Percentiles rank a stretch among this genome's conserved stretches.
Conservation (phyloP, 2,888 invertebrate genomes). For the Drosophila leonis region DNA sequence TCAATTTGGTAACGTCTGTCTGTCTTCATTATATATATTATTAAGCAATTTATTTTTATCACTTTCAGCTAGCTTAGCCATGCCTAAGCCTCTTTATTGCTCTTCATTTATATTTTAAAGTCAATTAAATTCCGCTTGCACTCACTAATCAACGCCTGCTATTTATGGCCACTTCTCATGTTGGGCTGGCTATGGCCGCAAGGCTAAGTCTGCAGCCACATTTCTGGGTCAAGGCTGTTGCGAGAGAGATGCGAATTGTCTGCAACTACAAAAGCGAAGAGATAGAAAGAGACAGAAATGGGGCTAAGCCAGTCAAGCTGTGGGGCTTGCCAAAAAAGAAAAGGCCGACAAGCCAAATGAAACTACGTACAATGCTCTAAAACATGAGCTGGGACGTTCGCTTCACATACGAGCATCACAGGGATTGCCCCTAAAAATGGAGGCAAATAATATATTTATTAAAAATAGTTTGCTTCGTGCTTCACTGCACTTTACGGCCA, state of each 20-base stretch:
- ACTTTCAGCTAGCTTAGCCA: too few species aligned
- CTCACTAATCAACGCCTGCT: conserved; percentile 61
- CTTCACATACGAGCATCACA: conserved; percentile 38
- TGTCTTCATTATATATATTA: neutral
- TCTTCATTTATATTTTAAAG: conserved; percentile 37
- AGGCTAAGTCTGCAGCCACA: conserved; percentile 26
- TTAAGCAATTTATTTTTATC: neutral
- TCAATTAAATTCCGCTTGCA: conserved; percentile 51
- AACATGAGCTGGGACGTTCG: neutral
- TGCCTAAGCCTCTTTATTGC: neutral
- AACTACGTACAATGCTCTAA: conserved; percentile 49
- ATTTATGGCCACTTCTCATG: conserved; percentile 47
- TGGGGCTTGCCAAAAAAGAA: conserved; percentile 39
- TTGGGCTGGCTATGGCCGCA: conserved; percentile 16
- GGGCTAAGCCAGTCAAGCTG: conserved; percentile 10
- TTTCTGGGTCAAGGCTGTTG: conserved; percentile 61
- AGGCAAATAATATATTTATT: conserved; percentile 73
- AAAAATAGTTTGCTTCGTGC: conserved; percentile 67
- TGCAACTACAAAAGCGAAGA: conserved; percentile 6
- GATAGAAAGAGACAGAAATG: conserved; percentile 1
- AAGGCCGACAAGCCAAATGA: conserved; percentile 28
- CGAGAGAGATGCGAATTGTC: conserved; percentile 36
- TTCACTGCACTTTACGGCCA: conserved; percentile 51
- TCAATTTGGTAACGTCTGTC: neutral
- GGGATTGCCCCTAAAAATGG: conserved; percentile 25